Conservation (phyloP, 2,113 vertebrate genomes). For the Crotalus helleri region DNA sequence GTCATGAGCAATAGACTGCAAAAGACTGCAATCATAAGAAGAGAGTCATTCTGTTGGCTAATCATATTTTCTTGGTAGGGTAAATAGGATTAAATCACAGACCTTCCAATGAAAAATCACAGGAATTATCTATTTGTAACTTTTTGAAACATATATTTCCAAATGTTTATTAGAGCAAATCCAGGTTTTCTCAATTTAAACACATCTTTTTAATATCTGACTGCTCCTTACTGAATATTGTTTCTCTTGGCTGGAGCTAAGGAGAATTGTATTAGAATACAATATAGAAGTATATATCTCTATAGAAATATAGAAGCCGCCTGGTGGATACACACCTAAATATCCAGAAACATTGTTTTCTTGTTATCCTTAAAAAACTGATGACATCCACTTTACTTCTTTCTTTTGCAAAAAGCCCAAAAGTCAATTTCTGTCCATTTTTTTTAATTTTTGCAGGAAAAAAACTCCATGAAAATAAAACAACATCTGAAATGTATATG, state of each 20-base stretch:
- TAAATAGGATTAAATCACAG: conserved; percentile 53
- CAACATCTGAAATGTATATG: background rate
- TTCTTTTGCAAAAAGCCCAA: background rate
- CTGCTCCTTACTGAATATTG: background rate
- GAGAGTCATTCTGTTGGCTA: background rate
- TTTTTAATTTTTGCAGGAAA: background rate
- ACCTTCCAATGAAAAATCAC: conserved; percentile 48
- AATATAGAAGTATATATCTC: background rate
- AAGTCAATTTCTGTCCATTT: background rate
- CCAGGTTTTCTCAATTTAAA: background rate
- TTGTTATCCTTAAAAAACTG: background rate
- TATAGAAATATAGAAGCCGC: background rate
- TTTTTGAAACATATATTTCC: background rate
- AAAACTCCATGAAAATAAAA: background rate
- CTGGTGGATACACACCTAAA: background rate
- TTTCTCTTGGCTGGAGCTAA: background rate
- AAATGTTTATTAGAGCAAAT: background rate
- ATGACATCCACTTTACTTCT: background rate
- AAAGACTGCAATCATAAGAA: background rate
- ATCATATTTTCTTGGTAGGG: conserved; percentile 32
- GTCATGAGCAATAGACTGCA: background rate
- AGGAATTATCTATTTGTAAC: conserved; percentile 62
- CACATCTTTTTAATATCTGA: background rate
- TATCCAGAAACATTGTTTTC: background rate
- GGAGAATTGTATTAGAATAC: background rate